Base-by-base conservation (phyloP, 2,888 invertebrate genomes). In the Copidosoma aretas region DNA sequence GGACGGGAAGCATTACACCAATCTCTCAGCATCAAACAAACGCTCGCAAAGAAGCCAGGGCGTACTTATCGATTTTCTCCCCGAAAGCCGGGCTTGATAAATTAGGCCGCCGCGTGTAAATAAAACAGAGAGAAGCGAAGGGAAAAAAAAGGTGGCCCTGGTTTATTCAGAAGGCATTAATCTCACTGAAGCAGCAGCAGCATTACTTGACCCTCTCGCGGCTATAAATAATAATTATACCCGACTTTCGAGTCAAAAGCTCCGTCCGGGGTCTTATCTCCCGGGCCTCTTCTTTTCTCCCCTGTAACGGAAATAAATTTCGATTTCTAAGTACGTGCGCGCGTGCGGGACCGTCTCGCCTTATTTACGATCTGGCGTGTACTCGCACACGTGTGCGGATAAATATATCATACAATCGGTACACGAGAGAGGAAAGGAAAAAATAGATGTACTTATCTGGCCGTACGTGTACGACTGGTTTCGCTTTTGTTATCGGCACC, bases 151-250 rank as follows among this genome's bases (percentile, higher is more conserved):
- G 32, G 32, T 5, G 32, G 32, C 43, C 12, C 43, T 46, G 43
- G 53, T 17, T 54, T 46, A 68, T 49, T 41, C 25, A 22, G 15
- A 61, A 49, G 41, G 58, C 56, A 68, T 65, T 60, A 60, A 71
- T 71, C 65, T 65, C 22, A 59, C 61, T 65, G n/a, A 62, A 68
- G 25, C 54, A 39, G 59, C 43, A 68, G 25, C 54, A 39, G 59
- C 43, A 15, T 4, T 15, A 15, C 54, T 51, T 51, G 22, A 56
- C 60, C 64, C 67, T 53, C 46, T 41, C 49, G 15, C 32, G 32
- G 3, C 32, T 51, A 68, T 68, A 71, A 71, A 71, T 71, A 71
- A 71, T 65, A 67, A 71, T 71, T 65, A 68, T 46, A 21, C 12
- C 64, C 56, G 39, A 60, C 46, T 21, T 53, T 67, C 64, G 25